Evolutionary conservation across 2,888 invertebrate species (phyloP).

Genomic region (Boloria selene): DNA sequence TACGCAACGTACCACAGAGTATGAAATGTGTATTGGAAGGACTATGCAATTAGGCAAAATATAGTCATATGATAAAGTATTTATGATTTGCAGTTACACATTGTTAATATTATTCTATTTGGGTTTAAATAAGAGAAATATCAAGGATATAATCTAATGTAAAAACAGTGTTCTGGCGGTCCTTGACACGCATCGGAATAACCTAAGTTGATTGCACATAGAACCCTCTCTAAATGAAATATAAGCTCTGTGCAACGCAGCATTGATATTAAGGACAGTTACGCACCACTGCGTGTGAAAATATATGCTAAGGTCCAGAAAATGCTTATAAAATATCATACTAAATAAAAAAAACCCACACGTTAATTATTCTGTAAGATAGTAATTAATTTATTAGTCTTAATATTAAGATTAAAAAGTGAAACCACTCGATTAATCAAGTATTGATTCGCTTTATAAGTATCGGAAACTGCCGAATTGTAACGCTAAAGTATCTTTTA

Average conservation of each 20-base stretch:
- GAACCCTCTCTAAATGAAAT: slow-evolving; percentile 15
- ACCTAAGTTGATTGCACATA: not conserved
- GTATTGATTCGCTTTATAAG: no score
- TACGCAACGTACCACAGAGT: slow-evolving; percentile 22
- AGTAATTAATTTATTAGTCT: no score
- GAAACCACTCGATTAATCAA: no score
- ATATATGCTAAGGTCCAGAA: slow-evolving; percentile 15
- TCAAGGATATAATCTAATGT: not conserved
- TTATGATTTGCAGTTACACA: not conserved
- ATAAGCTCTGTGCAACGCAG: slow-evolving; percentile 4
- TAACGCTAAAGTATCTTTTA: no score
- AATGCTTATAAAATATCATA: slow-evolving; percentile 9
- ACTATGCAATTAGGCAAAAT: not conserved
- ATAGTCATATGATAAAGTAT: not conserved
- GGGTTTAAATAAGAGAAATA: not conserved
- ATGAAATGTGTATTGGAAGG: slow-evolving; percentile 9
- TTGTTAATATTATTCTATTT: not conserved
- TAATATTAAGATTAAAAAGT: no score
- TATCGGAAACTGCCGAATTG: no score
- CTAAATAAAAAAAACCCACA: not conserved
- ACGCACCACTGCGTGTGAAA: slow-evolving; percentile 21
- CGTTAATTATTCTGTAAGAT: no score
- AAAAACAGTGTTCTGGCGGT: not conserved
- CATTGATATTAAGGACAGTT: slow-evolving; percentile 18
- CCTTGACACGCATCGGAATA: slow-evolving; percentile 11